A percentile compares a stretch with the other conserved stretches of the same genome.
phyloP scores from a whole-genome alignment of 2,888 invertebrate species.

The Anthoptus insignis region DNA sequence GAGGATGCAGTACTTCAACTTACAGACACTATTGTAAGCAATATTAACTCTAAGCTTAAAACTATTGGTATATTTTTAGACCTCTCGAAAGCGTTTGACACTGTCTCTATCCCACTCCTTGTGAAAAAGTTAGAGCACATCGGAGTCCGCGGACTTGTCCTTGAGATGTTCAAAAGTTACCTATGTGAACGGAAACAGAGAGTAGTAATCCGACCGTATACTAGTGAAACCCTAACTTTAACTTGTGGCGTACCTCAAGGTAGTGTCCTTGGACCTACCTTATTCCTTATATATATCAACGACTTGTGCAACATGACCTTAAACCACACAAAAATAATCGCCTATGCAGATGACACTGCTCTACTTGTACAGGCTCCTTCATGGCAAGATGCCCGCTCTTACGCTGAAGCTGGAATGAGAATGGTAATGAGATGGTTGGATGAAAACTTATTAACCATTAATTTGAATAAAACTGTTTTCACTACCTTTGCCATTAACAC shows the following conservation, averaged over 20 bases:
- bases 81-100: not conserved
- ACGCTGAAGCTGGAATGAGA: too few species aligned
- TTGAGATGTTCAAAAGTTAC: not conserved
- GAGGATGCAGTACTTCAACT: conserved; percentile 24
- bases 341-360: not conserved
- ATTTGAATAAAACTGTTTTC: not conserved
- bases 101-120: not conserved
- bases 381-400: too few species aligned
- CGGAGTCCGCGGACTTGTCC: conserved; percentile 1
- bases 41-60: conserved; percentile 8
- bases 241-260: not conserved
- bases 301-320: not conserved
- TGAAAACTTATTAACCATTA: too few species aligned
- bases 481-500: not conserved
- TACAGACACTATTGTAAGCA: not conserved
- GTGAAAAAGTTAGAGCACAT: not conserved
- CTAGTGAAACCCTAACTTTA: too few species aligned
- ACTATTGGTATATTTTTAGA: conserved; percentile 1
- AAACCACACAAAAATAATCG: not conserved
- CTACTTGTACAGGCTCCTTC: not conserved
- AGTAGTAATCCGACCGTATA: too few species aligned
- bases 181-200: not conserved
- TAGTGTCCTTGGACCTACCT: conserved; percentile 1
- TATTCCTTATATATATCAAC: not conserved
- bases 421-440: too few species aligned